A percentile compares a stretch with the other conserved stretches of the same genome.
These are phyloP conservation scores for Mus minutoides DNA, from an alignment of 2,797 vertebrate genomes.

Conservation along the genomic window DNA sequence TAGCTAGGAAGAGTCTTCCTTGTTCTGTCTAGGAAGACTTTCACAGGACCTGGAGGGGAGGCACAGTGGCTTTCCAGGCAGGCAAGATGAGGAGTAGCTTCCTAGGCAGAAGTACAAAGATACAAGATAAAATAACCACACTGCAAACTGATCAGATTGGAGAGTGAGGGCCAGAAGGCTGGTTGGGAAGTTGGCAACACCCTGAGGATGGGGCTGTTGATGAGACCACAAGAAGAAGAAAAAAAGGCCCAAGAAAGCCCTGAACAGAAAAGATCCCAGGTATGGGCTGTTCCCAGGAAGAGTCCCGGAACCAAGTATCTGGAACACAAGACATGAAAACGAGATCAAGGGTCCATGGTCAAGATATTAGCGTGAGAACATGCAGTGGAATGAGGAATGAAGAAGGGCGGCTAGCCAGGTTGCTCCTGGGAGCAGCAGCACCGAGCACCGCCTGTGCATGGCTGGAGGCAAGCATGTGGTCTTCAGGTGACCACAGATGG, in stretches of 20 bases:
- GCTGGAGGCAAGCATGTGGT: neutral
- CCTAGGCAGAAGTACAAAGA: conserved; percentile 7
- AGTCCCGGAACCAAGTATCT: neutral
- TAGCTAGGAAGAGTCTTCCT: neutral
- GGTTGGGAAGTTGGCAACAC: neutral
- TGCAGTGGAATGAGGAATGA: neutral
- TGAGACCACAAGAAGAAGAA: neutral
- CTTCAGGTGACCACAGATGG: neutral
- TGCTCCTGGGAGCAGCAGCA: neutral
- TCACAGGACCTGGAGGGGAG: neutral
- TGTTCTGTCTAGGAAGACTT: neutral
- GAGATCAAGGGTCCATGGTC: neutral
- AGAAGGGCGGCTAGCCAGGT: too few species aligned
- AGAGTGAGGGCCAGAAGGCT: neutral
- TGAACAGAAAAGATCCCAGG: neutral
- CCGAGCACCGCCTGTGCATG: accelerated
- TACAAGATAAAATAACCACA: neutral
- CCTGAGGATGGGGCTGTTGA: neutral
- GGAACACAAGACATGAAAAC: neutral
- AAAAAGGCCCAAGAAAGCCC: neutral
- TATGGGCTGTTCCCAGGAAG: neutral
- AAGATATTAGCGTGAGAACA: neutral
- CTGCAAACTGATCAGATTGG: neutral
- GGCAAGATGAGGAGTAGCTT: neutral
- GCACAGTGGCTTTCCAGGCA: neutral